These are phyloP conservation scores for Brotula barbata DNA, from an alignment of 2,797 vertebrate species.

Conservation along the genomic window DNA sequence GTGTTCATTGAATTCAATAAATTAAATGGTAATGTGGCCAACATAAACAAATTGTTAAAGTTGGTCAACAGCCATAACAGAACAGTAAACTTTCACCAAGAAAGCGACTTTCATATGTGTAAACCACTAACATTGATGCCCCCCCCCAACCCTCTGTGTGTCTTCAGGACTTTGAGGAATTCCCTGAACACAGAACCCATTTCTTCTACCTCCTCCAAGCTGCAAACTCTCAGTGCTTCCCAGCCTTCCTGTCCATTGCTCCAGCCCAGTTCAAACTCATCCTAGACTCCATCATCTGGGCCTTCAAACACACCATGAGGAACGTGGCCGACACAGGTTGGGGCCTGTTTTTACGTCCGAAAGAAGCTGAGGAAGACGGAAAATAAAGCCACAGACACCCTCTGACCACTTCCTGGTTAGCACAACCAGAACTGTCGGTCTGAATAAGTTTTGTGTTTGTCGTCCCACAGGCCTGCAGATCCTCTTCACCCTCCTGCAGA, in stretches of 20 bases:
- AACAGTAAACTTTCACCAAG: too few species aligned
- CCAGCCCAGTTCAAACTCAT: slow-evolving; percentile 98
- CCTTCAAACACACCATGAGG: slow-evolving; percentile 99
- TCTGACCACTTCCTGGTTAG: too few species aligned
- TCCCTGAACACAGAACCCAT: slow-evolving; percentile 96
- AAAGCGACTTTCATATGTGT: too few species aligned
- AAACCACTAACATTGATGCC: neutral
- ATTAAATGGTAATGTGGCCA: too few species aligned
- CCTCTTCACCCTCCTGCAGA: slow-evolving; percentile 96
- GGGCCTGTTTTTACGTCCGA: too few species aligned
- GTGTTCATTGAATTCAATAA: too few species aligned
- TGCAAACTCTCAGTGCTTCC: slow-evolving; percentile 98
- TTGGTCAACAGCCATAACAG: too few species aligned
- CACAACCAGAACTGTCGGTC: too few species aligned
- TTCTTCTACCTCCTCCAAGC: slow-evolving; percentile 98
- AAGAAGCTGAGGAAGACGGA: too few species aligned
- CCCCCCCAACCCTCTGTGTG: neutral
- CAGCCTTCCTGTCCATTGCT: slow-evolving; percentile 96
- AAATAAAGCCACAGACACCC: too few species aligned
- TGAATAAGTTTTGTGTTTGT: neutral
- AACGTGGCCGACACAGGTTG: slow-evolving; percentile 99
- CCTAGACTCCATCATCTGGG: slow-evolving; percentile 99
- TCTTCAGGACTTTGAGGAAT: slow-evolving; percentile 98
- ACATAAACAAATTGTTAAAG: too few species aligned
- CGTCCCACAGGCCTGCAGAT: slow-evolving; percentile 86